Percentiles rank a stretch among this genome's conserved stretches.
Evolutionary conservation across 1,140 invertebrate genomes (phyloP).

Genomic region (Ericerus pela): DNA sequence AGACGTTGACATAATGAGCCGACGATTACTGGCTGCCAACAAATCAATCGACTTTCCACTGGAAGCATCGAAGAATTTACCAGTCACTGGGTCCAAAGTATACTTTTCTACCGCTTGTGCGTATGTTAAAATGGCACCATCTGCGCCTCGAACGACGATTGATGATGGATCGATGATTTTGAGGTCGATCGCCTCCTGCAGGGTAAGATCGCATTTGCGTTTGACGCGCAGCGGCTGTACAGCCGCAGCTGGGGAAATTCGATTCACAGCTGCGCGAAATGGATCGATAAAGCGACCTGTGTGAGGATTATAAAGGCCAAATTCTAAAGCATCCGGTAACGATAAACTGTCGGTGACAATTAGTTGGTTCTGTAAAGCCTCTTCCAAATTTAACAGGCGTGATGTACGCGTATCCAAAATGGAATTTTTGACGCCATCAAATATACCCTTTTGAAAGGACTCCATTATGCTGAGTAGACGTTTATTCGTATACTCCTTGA

Average conservation of each 20-base stretch:
- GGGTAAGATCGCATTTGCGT: conserved; percentile 44
- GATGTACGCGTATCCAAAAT: conserved; percentile 67
- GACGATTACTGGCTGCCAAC: conserved; percentile 70
- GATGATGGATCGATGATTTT: conserved; percentile 71
- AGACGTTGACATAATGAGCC: conserved; percentile 73
- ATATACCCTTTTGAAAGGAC: conserved; percentile 67
- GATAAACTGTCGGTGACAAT: conserved; percentile 59
- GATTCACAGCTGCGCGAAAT: conserved; percentile 45
- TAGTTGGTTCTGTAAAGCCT: conserved; percentile 59
- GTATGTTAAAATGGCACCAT: conserved; percentile 56
- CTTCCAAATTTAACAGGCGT: conserved; percentile 53
- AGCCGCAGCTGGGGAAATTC: conserved; percentile 27
- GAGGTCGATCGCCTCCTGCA: conserved; percentile 57
- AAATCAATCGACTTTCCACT: conserved; percentile 58
- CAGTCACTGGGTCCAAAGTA: conserved; percentile 56
- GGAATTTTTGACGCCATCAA: conserved; percentile 72
- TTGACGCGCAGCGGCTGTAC: background rate
- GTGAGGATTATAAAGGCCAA: conserved; percentile 63
- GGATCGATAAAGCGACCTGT: conserved; percentile 67
- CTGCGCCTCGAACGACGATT: conserved; percentile 66
- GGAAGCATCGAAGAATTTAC: conserved; percentile 47
- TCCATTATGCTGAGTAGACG: conserved; percentile 68
- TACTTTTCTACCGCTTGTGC: conserved; percentile 59
- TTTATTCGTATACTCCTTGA: conserved; percentile 71
- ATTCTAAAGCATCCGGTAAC: conserved; percentile 65